Conservation (phyloP, 2,888 invertebrate genomes). For the Caenorhabditis becei region DNA sequence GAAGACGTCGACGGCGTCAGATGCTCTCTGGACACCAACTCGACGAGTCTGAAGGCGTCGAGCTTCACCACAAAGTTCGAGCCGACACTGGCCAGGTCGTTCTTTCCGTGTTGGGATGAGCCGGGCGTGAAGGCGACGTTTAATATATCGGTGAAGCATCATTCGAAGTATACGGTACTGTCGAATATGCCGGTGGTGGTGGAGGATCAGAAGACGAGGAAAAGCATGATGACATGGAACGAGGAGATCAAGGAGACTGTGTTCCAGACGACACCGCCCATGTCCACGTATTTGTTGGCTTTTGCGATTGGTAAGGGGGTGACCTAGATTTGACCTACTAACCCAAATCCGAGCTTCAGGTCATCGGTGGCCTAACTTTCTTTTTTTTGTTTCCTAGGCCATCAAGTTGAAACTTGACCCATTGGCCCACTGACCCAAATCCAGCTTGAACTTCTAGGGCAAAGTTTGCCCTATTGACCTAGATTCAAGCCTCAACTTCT, state of each 20-base stretch:
- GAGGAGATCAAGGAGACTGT: conserved; percentile 55
- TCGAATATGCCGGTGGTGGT: conserved; percentile 64
- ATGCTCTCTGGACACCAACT: conserved; percentile 61
- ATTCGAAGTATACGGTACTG: conserved; percentile 57
- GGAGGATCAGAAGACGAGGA: neutral
- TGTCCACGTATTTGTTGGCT: conserved; percentile 83
- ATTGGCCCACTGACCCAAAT: no score
- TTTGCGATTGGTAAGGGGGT: conserved; percentile 77
- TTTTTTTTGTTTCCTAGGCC: no score
- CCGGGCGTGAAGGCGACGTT: conserved; percentile 78
- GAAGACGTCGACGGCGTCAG: conserved; percentile 64
- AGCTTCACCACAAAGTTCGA: conserved; percentile 80
- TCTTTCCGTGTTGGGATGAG: conserved; percentile 81
- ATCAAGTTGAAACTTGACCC: no score
- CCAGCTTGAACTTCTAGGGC: no score
- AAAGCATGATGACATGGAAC: neutral
- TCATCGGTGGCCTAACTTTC: no score
- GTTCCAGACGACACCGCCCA: conserved; percentile 82
- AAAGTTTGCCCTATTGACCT: no score
- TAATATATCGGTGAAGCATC: conserved; percentile 74
- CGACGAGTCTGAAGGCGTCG: conserved; percentile 46
- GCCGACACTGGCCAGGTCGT: conserved; percentile 77
- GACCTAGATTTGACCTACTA: neutral
- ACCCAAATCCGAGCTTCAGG: no score
- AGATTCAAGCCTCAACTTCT: no score